Base-by-base conservation (phyloP, 1,140 invertebrate genomes). In the Bombus sibiricus region DNA sequence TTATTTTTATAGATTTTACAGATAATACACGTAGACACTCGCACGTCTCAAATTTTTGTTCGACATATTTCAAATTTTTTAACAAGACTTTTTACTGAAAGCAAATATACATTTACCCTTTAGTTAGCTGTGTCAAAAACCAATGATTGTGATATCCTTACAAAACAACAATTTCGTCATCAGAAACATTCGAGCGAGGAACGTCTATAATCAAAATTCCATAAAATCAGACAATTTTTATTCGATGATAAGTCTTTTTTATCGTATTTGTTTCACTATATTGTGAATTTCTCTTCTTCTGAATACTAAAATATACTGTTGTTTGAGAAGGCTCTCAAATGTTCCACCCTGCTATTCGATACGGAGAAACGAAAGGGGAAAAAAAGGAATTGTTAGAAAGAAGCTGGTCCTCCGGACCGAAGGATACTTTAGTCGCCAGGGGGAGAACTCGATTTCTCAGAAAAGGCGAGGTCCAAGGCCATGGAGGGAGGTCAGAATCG, bases 401-500 rank as follows among this genome's bases (percentile, higher is more conserved):
- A 39, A 73, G 32, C 28, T 1, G 18, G 32, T 25, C 34, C 13
- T 59, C 34, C 13, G 25, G 12, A 32, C 1, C 37, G 18, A 32
- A 43, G 28, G 66, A 74, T 13, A 71, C 13, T 57, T 41, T 43
- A 39, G 83, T 81, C 71, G 78, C 34, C 41, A 37, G 28, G 22
- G 12, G 37, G 8, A 37, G 53, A 53, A 76, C 80, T 72, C 53
- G 87, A 86, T 89, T 86, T 89, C 87, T 83, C 74, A 68, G n/a
- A 53, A 64, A 28, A 68, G 59, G 32, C 59, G 59, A 71, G 43
- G 28, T 41, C 76, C 88, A 89, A 89, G 88, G 87, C 85, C 84
- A 86, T 12, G 28, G 34, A 59, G 74, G n/a, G 47, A 86, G 69
- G 37, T 79, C 68, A 74, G 78, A 83, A 81, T 76, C 64, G 53